A percentile compares a stretch with the other conserved stretches of the same genome.
phyloP scores from a whole-genome alignment of 2,888 invertebrate genomes.

The Enchytraeus crypticus region DNA sequence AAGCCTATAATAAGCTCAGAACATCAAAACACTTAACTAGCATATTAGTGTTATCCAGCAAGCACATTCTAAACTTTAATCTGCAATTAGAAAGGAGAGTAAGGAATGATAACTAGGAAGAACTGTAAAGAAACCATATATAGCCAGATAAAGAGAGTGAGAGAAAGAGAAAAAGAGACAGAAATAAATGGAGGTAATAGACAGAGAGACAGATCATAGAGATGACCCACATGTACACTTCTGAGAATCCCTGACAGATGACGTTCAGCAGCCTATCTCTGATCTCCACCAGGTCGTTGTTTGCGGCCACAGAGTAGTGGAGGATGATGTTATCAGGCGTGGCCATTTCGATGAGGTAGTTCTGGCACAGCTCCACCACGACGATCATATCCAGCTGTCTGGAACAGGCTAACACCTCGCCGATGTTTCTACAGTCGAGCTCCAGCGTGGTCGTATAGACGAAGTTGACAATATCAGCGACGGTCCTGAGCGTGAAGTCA shows the following conservation, averaged over 20 bases:
- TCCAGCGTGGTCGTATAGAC: constrained; percentile 15
- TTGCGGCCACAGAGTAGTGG: constrained; percentile 16
- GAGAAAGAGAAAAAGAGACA: too few species aligned
- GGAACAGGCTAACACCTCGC: constrained; percentile 9
- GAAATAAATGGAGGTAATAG: too few species aligned
- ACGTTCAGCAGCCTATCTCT: constrained; percentile 4
- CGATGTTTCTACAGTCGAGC: constrained; percentile 8
- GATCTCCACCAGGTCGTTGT: constrained; percentile 13
- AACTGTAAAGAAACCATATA: too few species aligned
- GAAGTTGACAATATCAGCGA: constrained; percentile 15
- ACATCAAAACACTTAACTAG: too few species aligned
- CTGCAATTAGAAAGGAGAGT: too few species aligned
- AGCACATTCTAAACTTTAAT: too few species aligned
- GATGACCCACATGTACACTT: neutral
- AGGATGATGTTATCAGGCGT: constrained; percentile 4
- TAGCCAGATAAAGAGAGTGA: too few species aligned
- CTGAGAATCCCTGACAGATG: constrained; percentile 4
- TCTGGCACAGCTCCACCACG: constrained; percentile 10
- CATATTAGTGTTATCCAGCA: too few species aligned
- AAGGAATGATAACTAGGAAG: too few species aligned
- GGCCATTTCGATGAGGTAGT: constrained; percentile 14
- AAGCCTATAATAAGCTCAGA: too few species aligned
- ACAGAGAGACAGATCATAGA: too few species aligned
- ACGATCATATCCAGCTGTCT: constrained; percentile 12
- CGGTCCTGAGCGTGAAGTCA: constrained; percentile 7